Conservation (phyloP, 2,797 vertebrate species). For the Alcedo quadribrachys region DNA sequence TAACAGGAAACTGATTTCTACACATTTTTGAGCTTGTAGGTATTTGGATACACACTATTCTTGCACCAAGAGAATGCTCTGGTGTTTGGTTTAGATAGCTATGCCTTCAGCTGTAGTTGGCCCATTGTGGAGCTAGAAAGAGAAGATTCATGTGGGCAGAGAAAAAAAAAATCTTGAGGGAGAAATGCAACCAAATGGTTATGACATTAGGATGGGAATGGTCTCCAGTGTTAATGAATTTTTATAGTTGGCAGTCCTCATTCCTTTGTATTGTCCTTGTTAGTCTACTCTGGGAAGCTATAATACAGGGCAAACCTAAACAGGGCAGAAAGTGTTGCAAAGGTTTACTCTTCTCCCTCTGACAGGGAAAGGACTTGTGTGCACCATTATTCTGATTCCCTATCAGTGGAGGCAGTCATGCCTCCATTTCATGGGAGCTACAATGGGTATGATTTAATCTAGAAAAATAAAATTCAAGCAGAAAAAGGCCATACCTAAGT, state of each 20-base stretch:
- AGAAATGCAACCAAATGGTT: background rate
- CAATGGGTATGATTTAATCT: background rate
- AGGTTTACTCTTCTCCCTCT: background rate
- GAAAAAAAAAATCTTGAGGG: background rate
- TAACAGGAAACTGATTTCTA: background rate
- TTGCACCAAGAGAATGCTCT: background rate
- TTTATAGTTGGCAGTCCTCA: background rate
- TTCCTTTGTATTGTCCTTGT: background rate
- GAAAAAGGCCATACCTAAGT: background rate
- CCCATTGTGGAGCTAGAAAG: background rate
- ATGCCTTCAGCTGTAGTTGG: background rate
- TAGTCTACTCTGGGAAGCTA: background rate
- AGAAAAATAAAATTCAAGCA: slow-evolving; percentile 10
- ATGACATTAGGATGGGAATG: background rate
- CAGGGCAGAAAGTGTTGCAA: background rate
- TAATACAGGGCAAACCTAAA: background rate
- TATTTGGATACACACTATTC: background rate
- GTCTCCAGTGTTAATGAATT: background rate
- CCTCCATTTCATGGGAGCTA: background rate
- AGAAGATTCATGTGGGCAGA: background rate
- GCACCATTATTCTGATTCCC: background rate
- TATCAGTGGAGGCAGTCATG: background rate
- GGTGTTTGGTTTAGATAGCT: background rate
- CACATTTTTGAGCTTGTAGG: background rate
- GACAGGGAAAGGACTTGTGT: background rate